Conservation (phyloP, 2,888 invertebrate genomes). For the Lysandra bellargus region DNA sequence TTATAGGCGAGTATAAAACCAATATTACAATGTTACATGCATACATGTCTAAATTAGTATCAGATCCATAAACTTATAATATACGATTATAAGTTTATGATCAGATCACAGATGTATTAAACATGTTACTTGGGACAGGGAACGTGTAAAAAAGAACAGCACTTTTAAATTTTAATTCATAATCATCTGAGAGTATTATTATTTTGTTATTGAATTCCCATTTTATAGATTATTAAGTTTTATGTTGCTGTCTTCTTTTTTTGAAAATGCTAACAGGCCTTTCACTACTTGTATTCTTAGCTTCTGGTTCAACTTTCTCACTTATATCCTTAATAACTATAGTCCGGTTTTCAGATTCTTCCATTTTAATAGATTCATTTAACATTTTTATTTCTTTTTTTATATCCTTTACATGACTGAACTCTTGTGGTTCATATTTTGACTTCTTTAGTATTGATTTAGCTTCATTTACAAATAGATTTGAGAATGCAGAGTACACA, state of each 20-base stretch:
- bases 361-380: constrained; percentile 24
- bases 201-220: too few relatives aligned
- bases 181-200: too few relatives aligned
- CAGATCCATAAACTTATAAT: too few relatives aligned
- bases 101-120: too few relatives aligned
- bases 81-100: too few relatives aligned
- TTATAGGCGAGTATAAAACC: too few relatives aligned
- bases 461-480: constrained; percentile 52
- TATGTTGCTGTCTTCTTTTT: constrained; percentile 61
- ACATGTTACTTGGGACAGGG: too few relatives aligned
- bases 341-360: constrained; percentile 41
- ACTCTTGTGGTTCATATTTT: constrained; percentile 48
- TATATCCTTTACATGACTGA: constrained; percentile 26
- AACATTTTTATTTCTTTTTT: constrained; percentile 35
- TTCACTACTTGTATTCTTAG: constrained; percentile 46
- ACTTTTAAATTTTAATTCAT: too few relatives aligned
- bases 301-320: constrained; percentile 51
- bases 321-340: constrained; percentile 63
- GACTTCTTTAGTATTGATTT: constrained; percentile 69
- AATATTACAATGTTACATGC: too few relatives aligned
- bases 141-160: too few relatives aligned
- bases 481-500: constrained; percentile 59
- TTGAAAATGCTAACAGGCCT: constrained; percentile 69
- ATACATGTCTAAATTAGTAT: too few relatives aligned
- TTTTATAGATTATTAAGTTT: constrained; percentile 40